Evolutionary conservation across 2,797 vertebrate genomes (phyloP), one percentile per base, ranked within the genome.

Genomic region (Menidia menidia): DNA sequence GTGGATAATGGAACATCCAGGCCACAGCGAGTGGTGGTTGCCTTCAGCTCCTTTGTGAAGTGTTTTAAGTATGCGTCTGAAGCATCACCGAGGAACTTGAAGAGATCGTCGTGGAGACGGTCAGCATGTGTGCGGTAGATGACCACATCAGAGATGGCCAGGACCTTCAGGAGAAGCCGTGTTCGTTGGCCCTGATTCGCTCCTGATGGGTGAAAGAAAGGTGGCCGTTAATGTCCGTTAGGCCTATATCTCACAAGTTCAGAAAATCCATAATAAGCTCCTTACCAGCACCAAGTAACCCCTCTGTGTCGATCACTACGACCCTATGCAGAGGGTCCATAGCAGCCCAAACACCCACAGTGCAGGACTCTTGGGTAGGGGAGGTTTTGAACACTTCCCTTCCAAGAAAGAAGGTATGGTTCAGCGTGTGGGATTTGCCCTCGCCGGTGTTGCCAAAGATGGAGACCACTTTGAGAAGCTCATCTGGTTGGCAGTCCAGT

Each of bases 371-470:
- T 86, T 99, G 98, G 1, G 97, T 97, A 72, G 97, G 96, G 44
- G 97, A 98, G 0, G 98, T 99, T 92, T 96, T 96, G 91, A 99
- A 99, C 55, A 99, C 98, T 92, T 99, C 97, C 47, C 96, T 95
- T 47, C 97, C 98, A 45, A 96, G 95, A 91, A 99, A 99, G 86
- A 99, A 99, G n/a, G 98, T 99, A 70, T 99, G 96, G 87, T 99
- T 99, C 60, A 99, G 95, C 44, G 97, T 99, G 89, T 99, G 96
- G 68, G 98, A 99, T 91, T 99, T 99, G 54, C 98, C 98, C 84
- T 99, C 98, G 5, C 98, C 98, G 0, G 98, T 99, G 91, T 99
- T 99, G 65, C 98, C 98, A 87, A 99, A 99, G 89, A 99, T 96
- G 65, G 98, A 98, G 78, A 99, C 96, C 81, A 99, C 98, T 89